Evolutionary conservation across 23 tunicate species (phyloP).

Genomic region (Ciona savignyi): DNA sequence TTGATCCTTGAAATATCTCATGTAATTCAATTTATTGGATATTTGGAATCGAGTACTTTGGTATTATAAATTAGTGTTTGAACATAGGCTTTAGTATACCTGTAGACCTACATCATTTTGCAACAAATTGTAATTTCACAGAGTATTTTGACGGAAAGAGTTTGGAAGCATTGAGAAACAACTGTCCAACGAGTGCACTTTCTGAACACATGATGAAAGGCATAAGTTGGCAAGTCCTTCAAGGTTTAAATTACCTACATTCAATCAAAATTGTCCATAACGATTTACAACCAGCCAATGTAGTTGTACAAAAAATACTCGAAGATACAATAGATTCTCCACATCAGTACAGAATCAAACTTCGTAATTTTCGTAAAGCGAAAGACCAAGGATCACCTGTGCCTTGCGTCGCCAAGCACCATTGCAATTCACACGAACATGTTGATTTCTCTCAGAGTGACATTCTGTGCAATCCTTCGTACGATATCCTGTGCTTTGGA

Average conservation of each 20-base stretch:
- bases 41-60: too few species aligned
- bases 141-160: slow-evolving; percentile 9
- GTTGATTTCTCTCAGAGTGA: not conserved
- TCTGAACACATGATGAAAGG: not conserved
- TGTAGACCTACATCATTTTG: too few species aligned
- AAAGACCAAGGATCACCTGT: slow-evolving; percentile 5
- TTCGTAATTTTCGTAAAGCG: slow-evolving; percentile 5
- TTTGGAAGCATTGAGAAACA: not conserved
- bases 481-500: slow-evolving; percentile 20
- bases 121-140: too few species aligned
- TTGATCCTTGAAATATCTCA: too few species aligned
- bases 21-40: too few species aligned
- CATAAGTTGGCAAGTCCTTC: not conserved
- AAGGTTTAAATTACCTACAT: slow-evolving; percentile 4
- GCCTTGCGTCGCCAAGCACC: not conserved
- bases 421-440: not conserved
- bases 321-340: not conserved
- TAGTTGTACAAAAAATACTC: not conserved
- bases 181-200: not conserved
- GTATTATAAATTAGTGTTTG: too few species aligned
- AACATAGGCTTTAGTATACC: too few species aligned
- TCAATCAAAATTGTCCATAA: slow-evolving; percentile 8
- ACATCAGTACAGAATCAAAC: not conserved
- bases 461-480: slow-evolving; percentile 3
- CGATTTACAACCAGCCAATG: not conserved